These are phyloP conservation scores for Rhynchotus rufescens DNA, from an alignment of 2,797 vertebrate genomes.

Conservation along the genomic window DNA sequence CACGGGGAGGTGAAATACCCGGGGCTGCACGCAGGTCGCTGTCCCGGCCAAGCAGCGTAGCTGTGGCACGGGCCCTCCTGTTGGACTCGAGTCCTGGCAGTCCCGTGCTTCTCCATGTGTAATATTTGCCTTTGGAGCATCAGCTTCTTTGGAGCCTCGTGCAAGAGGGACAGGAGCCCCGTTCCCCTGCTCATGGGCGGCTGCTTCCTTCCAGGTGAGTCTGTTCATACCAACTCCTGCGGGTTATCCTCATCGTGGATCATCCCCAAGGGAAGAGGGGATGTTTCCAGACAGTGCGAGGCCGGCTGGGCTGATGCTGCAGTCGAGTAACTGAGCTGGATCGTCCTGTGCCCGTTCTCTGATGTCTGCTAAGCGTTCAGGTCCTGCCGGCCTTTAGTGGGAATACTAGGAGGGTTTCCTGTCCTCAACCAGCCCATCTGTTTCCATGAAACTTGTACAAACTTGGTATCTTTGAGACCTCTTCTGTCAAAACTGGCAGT, in stretches of 20 bases:
- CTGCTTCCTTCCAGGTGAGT: background rate
- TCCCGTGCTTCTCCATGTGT: fast-evolving
- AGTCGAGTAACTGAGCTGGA: background rate
- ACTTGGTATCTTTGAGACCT: background rate
- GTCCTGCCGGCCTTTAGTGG: background rate
- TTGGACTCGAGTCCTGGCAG: background rate
- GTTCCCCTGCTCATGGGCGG: background rate
- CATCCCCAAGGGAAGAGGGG: background rate
- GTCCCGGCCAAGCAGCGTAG: background rate
- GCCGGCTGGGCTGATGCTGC: background rate
- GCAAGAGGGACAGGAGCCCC: background rate
- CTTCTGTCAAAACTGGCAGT: background rate
- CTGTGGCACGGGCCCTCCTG: background rate
- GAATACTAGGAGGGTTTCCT: background rate
- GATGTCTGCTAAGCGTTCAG: background rate
- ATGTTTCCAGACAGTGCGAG: background rate
- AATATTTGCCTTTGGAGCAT: background rate
- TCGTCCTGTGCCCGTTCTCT: background rate
- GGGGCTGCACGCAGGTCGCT: background rate
- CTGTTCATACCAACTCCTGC: background rate
- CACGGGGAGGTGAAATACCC: fast-evolving
- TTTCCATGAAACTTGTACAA: background rate
- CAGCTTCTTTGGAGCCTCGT: background rate
- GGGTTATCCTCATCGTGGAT: background rate
- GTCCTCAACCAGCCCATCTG: background rate